phyloP scores from a whole-genome alignment of 2,797 vertebrate genomes.

The Chanos chanos region DNA sequence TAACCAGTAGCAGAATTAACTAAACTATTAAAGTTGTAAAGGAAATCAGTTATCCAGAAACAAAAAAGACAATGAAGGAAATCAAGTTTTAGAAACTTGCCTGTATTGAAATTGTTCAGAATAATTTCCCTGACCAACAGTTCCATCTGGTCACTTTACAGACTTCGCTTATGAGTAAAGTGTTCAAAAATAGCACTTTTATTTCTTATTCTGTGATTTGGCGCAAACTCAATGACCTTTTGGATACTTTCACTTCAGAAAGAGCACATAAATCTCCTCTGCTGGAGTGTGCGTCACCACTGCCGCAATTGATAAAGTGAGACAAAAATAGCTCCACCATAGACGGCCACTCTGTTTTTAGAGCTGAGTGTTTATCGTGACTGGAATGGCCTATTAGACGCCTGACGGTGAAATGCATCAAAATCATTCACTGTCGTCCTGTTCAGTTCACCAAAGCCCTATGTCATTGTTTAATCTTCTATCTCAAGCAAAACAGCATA shows the following conservation, averaged over 20 bases:
- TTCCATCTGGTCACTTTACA: slow-evolving; percentile 41
- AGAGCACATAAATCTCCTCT: slow-evolving; percentile 60
- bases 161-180: slow-evolving; percentile 44
- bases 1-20: too few relatives aligned
- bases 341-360: slow-evolving; percentile 67
- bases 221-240: slow-evolving; percentile 27
- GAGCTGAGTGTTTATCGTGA: slow-evolving; percentile 59
- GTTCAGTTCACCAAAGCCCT: slow-evolving; percentile 26
- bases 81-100: slow-evolving; percentile 48
- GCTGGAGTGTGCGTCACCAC: slow-evolving; percentile 56
- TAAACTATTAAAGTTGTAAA: neutral
- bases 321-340: slow-evolving; percentile 72
- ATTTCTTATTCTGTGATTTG: slow-evolving; percentile 16
- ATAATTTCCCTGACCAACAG: slow-evolving; percentile 44
- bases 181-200: slow-evolving; percentile 38
- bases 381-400: slow-evolving; percentile 28
- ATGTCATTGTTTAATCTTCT: slow-evolving; percentile 30
- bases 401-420: slow-evolving; percentile 34
- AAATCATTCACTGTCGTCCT: slow-evolving; percentile 14
- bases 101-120: slow-evolving; percentile 56
- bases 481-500: neutral
- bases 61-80: slow-evolving; percentile 29
- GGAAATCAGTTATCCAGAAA: slow-evolving; percentile 33
- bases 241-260: slow-evolving; percentile 35
- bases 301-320: slow-evolving; percentile 69